phyloP scores from a whole-genome alignment of 2,888 invertebrate genomes.

The Zaprionus lineosus region DNA sequence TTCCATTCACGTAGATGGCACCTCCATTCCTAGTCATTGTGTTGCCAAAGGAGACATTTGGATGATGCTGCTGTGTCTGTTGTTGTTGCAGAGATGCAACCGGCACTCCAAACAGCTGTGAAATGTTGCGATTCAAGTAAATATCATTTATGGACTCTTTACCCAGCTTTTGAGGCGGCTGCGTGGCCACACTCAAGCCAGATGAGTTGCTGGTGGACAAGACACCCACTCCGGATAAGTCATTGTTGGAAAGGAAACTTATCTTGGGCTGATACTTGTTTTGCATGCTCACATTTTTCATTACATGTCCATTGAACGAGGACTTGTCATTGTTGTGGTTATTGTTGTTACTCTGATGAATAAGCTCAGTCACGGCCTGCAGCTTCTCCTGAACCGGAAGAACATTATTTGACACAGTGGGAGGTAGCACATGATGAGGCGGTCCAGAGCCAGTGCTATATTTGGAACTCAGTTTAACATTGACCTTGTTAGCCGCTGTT shows the following conservation, averaged over 20 bases:
- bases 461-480: conserved; percentile 72
- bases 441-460: conserved; percentile 48
- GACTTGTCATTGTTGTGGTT: conserved; percentile 41
- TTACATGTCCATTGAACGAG: conserved; percentile 26
- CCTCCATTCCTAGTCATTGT: conserved; percentile 58
- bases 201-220: conserved; percentile 25
- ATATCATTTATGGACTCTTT: conserved; percentile 81
- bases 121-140: conserved; percentile 80
- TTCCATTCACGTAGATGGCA: conserved; percentile 68
- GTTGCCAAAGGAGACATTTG: conserved; percentile 75
- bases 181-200: conserved; percentile 46
- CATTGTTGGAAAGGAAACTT: conserved; percentile 76
- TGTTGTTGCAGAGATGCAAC: conserved; percentile 22
- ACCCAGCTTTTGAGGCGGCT: conserved; percentile 37
- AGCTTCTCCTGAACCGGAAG: conserved; percentile 81
- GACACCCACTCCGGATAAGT: conserved; percentile 40
- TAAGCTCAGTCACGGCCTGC: conserved; percentile 73
- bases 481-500: conserved; percentile 76
- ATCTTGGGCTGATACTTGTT: conserved; percentile 69
- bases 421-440: conserved; percentile 46
- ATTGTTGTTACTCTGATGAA: conserved; percentile 62
- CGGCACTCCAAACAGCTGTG: conserved; percentile 78
- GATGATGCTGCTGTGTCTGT: conserved; percentile 61
- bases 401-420: conserved; percentile 75
- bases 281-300: conserved; percentile 57